Percentiles rank a stretch among this genome's conserved stretches.
Evolutionary conservation across 2,888 invertebrate species (phyloP).

Genomic region (Tetragonisca angustula): DNA sequence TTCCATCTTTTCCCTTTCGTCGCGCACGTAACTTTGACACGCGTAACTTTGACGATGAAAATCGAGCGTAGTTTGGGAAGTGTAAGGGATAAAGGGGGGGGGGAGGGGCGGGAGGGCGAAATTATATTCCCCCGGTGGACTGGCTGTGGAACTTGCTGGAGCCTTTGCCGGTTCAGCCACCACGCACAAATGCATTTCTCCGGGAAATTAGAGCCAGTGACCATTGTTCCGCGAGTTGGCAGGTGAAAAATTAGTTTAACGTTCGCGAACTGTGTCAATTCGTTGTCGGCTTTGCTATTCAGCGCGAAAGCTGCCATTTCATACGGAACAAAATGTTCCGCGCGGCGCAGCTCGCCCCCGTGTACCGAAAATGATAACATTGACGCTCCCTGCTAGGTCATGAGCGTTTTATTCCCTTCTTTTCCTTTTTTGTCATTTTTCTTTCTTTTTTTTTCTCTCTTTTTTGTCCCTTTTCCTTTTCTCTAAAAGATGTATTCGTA

Average conservation of each 20-base stretch:
- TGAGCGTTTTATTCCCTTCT: slow-evolving; percentile 18
- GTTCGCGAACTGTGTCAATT: slow-evolving; percentile 41
- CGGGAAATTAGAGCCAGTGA: slow-evolving; percentile 1
- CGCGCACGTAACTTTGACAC: neutral
- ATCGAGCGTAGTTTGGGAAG: neutral
- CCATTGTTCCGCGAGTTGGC: neutral
- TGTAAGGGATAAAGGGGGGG: neutral
- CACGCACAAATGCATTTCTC: slow-evolving; percentile 25
- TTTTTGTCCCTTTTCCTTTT: neutral
- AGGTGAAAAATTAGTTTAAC: slow-evolving; percentile 34
- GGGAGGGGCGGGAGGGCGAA: neutral
- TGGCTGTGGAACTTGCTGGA: neutral
- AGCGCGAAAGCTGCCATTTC: slow-evolving; percentile 17
- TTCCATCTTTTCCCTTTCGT: neutral
- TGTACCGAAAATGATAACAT: slow-evolving; percentile 42
- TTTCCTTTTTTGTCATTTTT: neutral
- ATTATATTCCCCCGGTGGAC: neutral
- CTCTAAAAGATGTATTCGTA: slow-evolving; percentile 33
- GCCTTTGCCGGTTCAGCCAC: neutral
- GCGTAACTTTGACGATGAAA: neutral
- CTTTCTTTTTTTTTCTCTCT: neutral
- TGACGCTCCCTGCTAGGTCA: slow-evolving; percentile 36
- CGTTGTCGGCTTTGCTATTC: slow-evolving; percentile 17
- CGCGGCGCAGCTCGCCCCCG: neutral
- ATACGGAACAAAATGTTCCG: slow-evolving; percentile 22